Conservation (phyloP, 2,797 vertebrate species). For the Liparis tanakae region DNA sequence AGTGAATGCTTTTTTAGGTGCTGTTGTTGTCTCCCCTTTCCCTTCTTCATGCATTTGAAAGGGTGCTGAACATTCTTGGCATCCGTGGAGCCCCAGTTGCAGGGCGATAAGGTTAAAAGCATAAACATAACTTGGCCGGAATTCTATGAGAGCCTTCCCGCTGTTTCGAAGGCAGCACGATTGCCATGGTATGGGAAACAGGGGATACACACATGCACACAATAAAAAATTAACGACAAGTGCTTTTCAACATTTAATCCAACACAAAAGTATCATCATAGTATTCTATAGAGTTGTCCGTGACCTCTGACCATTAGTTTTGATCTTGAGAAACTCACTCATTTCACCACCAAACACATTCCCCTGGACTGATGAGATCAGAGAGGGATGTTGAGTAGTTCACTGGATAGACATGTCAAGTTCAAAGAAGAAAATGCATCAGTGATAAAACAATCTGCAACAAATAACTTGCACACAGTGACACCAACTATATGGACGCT, state of each 20-base stretch:
- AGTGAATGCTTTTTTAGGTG: conserved; percentile 16
- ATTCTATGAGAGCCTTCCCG: background rate
- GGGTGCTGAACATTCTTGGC: conserved; percentile 46
- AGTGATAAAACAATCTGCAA: background rate
- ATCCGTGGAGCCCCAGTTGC: conserved; percentile 25
- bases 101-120: conserved; percentile 44
- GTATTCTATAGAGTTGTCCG: background rate
- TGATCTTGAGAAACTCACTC: background rate
- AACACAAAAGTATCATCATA: conserved; percentile 2
- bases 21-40: conserved; percentile 5
- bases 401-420: no score
- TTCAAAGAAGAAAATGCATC: background rate
- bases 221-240: conserved; percentile 25
- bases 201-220: background rate
- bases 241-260: background rate
- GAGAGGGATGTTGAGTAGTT: background rate
- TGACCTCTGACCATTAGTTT: background rate
- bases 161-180: background rate
- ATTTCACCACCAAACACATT: background rate
- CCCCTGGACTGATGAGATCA: background rate
- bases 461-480: background rate
- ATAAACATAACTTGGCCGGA: conserved; percentile 32
- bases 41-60: conserved; percentile 6
- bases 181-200: background rate
- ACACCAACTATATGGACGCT: background rate